phyloP scores from a whole-genome alignment of 2,888 invertebrate genomes.

The Eulithis testata region DNA sequence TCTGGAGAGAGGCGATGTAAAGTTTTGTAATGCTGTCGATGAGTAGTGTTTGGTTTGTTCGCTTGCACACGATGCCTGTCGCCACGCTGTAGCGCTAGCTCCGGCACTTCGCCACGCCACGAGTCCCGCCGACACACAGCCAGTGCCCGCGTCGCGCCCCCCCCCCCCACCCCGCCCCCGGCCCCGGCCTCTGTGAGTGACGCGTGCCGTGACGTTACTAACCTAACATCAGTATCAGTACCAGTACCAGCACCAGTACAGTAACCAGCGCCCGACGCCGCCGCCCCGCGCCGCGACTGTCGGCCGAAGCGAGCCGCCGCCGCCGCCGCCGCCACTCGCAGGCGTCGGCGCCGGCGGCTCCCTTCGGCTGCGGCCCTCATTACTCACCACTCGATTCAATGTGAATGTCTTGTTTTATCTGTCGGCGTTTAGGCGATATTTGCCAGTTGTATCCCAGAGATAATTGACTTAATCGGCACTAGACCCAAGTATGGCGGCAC shows the following conservation, averaged over 20 bases:
- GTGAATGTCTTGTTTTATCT: slow-evolving; percentile 87
- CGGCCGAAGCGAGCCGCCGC: slow-evolving; percentile 46
- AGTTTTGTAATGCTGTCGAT: slow-evolving; percentile 85
- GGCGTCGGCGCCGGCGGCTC: slow-evolving; percentile 58
- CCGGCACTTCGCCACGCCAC: slow-evolving; percentile 82
- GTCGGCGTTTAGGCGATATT: slow-evolving; percentile 97
- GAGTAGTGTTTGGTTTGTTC: slow-evolving; percentile 85
- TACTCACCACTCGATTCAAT: slow-evolving; percentile 73
- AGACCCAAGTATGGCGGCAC: slow-evolving; percentile 99
- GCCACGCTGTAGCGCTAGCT: slow-evolving; percentile 86
- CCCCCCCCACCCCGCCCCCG: slow-evolving; percentile 62
- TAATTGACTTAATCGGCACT: slow-evolving; percentile 99
- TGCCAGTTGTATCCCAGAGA: slow-evolving; percentile 99
- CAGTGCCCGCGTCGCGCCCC: slow-evolving; percentile 69
- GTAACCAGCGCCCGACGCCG: too few relatives aligned
- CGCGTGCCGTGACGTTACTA: slow-evolving; percentile 3
- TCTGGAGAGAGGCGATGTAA: slow-evolving; percentile 84
- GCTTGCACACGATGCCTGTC: slow-evolving; percentile 86
- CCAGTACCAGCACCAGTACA: too few relatives aligned
- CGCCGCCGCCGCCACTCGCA: slow-evolving; percentile 45
- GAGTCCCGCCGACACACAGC: slow-evolving; percentile 84
- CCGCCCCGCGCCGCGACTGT: slow-evolving; percentile 30
- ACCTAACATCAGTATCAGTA: too few relatives aligned
- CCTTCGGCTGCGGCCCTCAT: slow-evolving; percentile 51
- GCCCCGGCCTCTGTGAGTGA: slow-evolving; percentile 35